Evolutionary conservation across 2,113 vertebrate genomes (phyloP).

Genomic region (Pogonocichla stellata): DNA sequence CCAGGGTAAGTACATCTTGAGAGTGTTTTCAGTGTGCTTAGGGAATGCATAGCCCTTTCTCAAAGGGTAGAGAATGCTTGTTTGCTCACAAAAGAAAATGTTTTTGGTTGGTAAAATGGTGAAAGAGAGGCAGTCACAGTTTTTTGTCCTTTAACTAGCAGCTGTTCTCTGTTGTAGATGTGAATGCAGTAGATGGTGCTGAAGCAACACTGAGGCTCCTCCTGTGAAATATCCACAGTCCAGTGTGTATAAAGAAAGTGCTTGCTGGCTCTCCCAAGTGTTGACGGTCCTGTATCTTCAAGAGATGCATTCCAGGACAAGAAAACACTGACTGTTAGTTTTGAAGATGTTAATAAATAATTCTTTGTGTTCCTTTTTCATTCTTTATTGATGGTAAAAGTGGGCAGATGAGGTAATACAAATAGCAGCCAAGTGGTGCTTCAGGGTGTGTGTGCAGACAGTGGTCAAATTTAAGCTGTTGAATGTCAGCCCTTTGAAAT

Average conservation of each 20-base stretch:
- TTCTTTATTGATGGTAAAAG: background rate
- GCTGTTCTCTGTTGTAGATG: slow-evolving; percentile 52
- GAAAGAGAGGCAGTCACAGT: background rate
- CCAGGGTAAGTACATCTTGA: background rate
- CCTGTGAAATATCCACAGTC: background rate
- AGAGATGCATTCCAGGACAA: background rate
- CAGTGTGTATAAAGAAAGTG: background rate
- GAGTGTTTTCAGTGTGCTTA: background rate
- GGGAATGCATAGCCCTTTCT: background rate
- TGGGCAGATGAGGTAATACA: background rate
- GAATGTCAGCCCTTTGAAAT: background rate
- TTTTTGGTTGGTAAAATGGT: background rate
- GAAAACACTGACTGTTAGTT: slow-evolving; percentile 19
- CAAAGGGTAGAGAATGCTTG: background rate
- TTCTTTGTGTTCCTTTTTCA: background rate
- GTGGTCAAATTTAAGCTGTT: background rate
- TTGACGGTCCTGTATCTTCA: background rate
- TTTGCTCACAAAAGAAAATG: background rate
- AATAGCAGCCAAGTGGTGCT: background rate
- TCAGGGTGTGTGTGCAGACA: background rate
- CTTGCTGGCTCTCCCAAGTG: background rate
- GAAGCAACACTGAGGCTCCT: slow-evolving; percentile 36
- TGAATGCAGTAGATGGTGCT: slow-evolving; percentile 48
- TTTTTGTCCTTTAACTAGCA: slow-evolving; percentile 32
- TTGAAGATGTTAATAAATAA: slow-evolving; percentile 46